phyloP scores from a whole-genome alignment of 2,888 invertebrate species.

The Poecilobothrus nobilitatus region DNA sequence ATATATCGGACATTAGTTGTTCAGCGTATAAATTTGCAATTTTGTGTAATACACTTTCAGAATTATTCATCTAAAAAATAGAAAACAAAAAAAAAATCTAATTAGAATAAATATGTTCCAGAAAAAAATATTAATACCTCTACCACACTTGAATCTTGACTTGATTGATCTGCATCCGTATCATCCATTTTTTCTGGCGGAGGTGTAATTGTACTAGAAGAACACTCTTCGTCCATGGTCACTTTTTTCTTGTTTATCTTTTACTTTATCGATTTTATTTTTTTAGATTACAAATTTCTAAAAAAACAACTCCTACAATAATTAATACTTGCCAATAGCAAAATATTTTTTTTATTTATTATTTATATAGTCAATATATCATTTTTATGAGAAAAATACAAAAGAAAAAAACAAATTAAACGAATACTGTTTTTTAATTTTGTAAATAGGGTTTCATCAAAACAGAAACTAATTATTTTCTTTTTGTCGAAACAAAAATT shows the following conservation, averaged over 20 bases:
- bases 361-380: not conserved
- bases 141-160: conserved; percentile 29
- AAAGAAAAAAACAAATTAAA: no score
- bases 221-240: conserved; percentile 29
- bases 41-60: conserved; percentile 68
- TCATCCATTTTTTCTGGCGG: conserved; percentile 22
- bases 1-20: conserved; percentile 82
- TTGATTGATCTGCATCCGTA: conserved; percentile 24
- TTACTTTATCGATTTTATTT: conserved; percentile 25
- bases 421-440: not conserved
- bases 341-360: not conserved
- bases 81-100: not conserved
- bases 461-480: not conserved
- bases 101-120: conserved; percentile 15
- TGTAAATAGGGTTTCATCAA: not conserved
- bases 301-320: no score
- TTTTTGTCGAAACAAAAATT: not conserved
- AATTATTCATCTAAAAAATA: conserved; percentile 66
- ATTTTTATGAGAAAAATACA: not conserved
- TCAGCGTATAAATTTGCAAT: conserved; percentile 77
- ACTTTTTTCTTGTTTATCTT: conserved; percentile 29
- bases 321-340: not conserved
- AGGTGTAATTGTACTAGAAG: conserved; percentile 25
- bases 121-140: conserved; percentile 20
- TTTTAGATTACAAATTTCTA: not conserved